Evolutionary conservation across 2,888 invertebrate species (phyloP), one percentile per base, ranked within the genome.

Genomic region (Leptothorax acervorum): DNA sequence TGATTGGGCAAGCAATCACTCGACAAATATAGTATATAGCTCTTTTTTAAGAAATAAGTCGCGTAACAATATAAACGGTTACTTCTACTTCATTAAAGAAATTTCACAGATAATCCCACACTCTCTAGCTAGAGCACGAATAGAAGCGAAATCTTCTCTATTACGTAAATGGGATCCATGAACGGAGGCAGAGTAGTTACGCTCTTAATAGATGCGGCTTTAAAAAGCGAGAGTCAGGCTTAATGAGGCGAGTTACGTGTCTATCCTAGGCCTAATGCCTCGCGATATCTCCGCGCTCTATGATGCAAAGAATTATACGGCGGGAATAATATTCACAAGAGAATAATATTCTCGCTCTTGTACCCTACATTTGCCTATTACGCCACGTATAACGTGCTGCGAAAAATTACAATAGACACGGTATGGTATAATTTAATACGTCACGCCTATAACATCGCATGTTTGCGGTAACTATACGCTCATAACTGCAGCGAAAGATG

Each of bases 91-190:
- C 74, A 51, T 83, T 63, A 76, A 62, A 63, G 87, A 89, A 86
- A 88, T 89, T 90, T 89, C 85, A 76, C 78, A 82, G 65, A 76
- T 66, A 83, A 86, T 90, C 90, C 66, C 89, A 86, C 88, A 53
- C 73, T 65, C 23, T 65, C 65, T 53, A 62, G 45, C 65, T 53
- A 62, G 45, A 63, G 78, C 55, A 23, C 82, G 86, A 90, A 89
- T 87, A 82, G 85, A 84, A 85, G 85, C 88, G 90, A 90, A 88
- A 90, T 89, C 85, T 85, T 85, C 74, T 48, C 81, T 35, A 79
- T 90, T 90, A 85, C 86, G 83, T 85, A 90, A 90, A 81, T 57
- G 78, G 39, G 74, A 63, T 45, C 48, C 35, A 42, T 48, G 75
- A 48, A 62, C 28, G 62, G 31, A 39, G 51, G 31, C 15, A 28